phyloP scores from a whole-genome alignment of 2,888 invertebrate genomes.

The Noctua janthe region DNA sequence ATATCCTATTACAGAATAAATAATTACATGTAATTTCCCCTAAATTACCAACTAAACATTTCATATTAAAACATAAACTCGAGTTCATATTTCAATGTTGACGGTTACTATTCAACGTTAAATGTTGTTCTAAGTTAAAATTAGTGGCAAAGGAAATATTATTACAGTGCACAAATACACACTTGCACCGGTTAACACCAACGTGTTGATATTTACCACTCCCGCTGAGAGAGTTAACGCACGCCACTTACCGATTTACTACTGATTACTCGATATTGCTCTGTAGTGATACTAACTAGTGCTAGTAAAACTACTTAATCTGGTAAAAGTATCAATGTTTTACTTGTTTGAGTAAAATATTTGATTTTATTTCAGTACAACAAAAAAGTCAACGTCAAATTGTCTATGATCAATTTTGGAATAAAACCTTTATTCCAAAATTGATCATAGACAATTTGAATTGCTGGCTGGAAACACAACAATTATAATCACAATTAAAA shows the following conservation, averaged over 20 bases:
- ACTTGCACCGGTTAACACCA: slow-evolving; percentile 55
- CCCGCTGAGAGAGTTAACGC: slow-evolving; percentile 63
- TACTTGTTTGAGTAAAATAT: not conserved
- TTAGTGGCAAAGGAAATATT: slow-evolving; percentile 65
- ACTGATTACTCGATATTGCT: slow-evolving; percentile 39
- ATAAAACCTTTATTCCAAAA: not conserved
- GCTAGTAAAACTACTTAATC: not conserved
- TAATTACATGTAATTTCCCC: not conserved
- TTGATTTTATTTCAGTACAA: not conserved
- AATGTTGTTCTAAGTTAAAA: slow-evolving; percentile 65
- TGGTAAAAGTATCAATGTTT: not conserved
- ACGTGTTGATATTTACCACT: slow-evolving; percentile 67
- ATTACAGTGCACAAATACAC: slow-evolving; percentile 66
- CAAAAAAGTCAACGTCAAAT: not conserved
- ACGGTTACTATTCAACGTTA: slow-evolving; percentile 41
- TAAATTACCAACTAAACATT: slow-evolving; percentile 13
- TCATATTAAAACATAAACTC: slow-evolving; percentile 21
- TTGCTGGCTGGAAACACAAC: not conserved
- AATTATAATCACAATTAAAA: not conserved
- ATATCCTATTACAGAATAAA: not conserved
- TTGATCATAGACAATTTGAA: slow-evolving; percentile 2
- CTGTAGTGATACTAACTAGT: slow-evolving; percentile 24
- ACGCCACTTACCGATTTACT: slow-evolving; percentile 53
- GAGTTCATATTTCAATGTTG: slow-evolving; percentile 35
- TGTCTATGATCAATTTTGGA: no score